Percentiles rank a stretch among this genome's conserved stretches.
Evolutionary conservation across 2,797 vertebrate species (phyloP).

Genomic region (Cygnus olor): DNA sequence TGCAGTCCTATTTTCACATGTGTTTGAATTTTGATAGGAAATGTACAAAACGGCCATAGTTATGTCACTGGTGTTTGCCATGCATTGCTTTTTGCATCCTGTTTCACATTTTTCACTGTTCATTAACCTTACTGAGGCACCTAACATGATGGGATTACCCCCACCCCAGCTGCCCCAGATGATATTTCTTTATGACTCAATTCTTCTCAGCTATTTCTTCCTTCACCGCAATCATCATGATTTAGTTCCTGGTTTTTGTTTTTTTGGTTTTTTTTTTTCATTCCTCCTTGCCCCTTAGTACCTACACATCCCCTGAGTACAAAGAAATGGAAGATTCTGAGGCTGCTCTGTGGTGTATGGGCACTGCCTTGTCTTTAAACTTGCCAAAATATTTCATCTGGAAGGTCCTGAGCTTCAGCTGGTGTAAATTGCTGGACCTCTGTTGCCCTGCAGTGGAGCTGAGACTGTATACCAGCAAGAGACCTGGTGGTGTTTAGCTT

Average conservation of each 20-base stretch:
- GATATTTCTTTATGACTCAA: neutral
- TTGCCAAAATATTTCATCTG: neutral
- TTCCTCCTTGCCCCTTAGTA: neutral
- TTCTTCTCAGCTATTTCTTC: neutral
- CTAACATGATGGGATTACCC: neutral
- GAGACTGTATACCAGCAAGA: neutral
- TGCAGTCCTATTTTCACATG: neutral
- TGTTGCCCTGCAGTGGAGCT: neutral
- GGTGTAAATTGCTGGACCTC: neutral
- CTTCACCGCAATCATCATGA: neutral
- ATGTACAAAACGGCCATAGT: neutral
- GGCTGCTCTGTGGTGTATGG: neutral
- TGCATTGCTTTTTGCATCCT: neutral
- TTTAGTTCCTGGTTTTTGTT: neutral
- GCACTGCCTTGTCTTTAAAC: neutral
- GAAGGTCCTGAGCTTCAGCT: neutral
- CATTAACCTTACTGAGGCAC: neutral
- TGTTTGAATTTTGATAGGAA: conserved; percentile 18
- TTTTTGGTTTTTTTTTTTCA: neutral
- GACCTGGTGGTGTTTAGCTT: neutral
- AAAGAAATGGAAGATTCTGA: neutral
- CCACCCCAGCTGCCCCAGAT: neutral
- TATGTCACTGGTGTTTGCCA: neutral
- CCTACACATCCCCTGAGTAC: neutral
- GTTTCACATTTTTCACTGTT: neutral